Base-by-base conservation (phyloP, 2,888 invertebrate genomes). In the Torymus texanus region DNA sequence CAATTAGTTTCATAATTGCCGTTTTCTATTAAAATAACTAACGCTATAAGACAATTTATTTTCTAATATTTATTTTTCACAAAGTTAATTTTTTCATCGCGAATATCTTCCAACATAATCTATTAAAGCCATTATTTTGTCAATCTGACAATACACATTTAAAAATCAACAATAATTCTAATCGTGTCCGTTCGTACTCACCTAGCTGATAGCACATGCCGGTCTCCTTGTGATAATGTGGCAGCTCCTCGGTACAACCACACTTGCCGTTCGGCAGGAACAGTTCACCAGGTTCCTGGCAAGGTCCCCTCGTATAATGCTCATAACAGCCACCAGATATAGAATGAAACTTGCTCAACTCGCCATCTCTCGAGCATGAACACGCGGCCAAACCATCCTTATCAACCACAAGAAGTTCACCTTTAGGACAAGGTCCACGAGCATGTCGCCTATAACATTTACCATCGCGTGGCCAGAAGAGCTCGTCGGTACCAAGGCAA, bases 251-350 rank as follows among this genome's bases (percentile, higher is more conserved):
- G 84, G 94, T 92, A 86, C 97, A 97, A 72, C 95, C 95, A 85
- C 97, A 97, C 24, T 90, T 92, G 1, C 93, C 92, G 13, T 94
- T 94, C 0, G 96, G 96, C 71, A 96, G 90, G 90, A 96, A 96
- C 75, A 97, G 90, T 88, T 95, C 93, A 0, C 97, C 97, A 10
- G 92, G 92, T 83, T 94, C 93, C 77, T 93, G 93, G 86, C 97
- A 97, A 0, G 96, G 96, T 0, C 97, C 97, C 83, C 92, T 92
- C 0, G 95, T 95, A 89, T 94, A 96, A 87, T 95, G 95, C 83
- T 95, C 94, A 88, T 95, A 95, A 87, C 97, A 97, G 1, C 94
- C 93, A 10, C 89, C 92, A 66, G 92, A 93, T 1, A 90, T 90
- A 0, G 92, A 95, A 86, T 92, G 93, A 86, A 94, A 93, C 24